These are phyloP conservation scores for Sebastes steindachneri DNA, from an alignment of 2,797 vertebrate species.

Conservation along the genomic window DNA sequence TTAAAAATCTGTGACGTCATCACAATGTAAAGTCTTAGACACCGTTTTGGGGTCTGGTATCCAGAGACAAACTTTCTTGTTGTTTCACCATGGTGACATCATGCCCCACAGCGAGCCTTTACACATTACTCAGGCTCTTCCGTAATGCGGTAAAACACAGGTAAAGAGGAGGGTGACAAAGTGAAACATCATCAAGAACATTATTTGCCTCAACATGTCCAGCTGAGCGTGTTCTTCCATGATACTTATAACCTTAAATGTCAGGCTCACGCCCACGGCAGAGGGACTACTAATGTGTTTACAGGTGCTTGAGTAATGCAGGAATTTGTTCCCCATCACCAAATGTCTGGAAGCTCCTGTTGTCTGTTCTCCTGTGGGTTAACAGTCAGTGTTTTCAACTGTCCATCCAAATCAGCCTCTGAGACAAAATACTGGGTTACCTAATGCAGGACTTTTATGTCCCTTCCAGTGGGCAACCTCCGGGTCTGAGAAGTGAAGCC, in stretches of 20 bases:
- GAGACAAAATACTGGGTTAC: neutral
- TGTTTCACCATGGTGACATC: neutral
- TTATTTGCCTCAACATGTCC: constrained; percentile 22
- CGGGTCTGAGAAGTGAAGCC: too few relatives aligned
- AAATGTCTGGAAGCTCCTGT: neutral
- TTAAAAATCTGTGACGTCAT: too few relatives aligned
- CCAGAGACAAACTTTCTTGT: neutral
- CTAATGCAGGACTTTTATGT: neutral
- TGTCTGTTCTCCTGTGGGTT: neutral
- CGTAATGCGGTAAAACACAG: neutral
- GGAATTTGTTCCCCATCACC: neutral
- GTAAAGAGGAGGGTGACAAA: neutral
- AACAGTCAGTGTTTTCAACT: neutral
- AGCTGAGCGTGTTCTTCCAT: neutral
- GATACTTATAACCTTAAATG: neutral
- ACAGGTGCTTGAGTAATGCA: neutral
- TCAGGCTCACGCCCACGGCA: neutral
- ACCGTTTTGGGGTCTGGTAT: too few relatives aligned
- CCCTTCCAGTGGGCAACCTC: too few relatives aligned
- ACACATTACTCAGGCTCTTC: neutral
- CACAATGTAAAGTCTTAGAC: too few relatives aligned
- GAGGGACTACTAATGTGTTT: neutral
- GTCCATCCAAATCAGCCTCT: neutral
- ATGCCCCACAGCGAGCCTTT: neutral
- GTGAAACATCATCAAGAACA: neutral